phyloP scores from a whole-genome alignment of 1,140 invertebrate species.

The Capitella teleta region DNA sequence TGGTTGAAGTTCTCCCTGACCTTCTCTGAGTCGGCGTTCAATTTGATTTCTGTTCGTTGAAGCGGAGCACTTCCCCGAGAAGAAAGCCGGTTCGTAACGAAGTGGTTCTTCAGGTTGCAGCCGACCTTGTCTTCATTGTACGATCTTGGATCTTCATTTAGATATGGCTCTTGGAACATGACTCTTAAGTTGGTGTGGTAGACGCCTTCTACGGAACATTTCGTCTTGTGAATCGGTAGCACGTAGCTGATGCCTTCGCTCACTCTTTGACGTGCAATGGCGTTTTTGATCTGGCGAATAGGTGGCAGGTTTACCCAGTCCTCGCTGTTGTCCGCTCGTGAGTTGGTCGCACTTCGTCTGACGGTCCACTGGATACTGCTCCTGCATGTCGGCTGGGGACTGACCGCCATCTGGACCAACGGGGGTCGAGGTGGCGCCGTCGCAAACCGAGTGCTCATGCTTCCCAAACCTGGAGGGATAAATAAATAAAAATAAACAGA shows the following conservation, averaged over 20 bases:
- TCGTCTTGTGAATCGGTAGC: constrained; percentile 29
- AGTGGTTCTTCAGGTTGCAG: constrained; percentile 25
- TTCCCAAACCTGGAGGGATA: too few relatives aligned
- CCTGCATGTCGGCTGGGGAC: too few relatives aligned
- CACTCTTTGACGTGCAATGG: constrained; percentile 24
- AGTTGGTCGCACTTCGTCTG: too few relatives aligned
- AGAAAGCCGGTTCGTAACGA: constrained; percentile 23
- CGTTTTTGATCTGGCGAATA: constrained; percentile 28
- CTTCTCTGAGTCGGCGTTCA: constrained; percentile 25
- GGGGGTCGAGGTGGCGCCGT: too few relatives aligned
- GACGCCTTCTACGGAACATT: constrained; percentile 26
- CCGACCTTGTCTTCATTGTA: constrained; percentile 24
- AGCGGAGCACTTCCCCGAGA: constrained; percentile 12
- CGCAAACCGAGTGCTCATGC: too few relatives aligned
- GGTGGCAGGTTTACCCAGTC: constrained; percentile 22
- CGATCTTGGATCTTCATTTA: constrained; percentile 13
- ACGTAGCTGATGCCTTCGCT: constrained; percentile 30
- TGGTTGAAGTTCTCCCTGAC: constrained; percentile 16
- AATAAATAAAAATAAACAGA: too few relatives aligned
- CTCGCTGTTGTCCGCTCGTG: too few relatives aligned
- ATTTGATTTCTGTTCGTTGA: constrained; percentile 4
- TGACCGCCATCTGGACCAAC: too few relatives aligned
- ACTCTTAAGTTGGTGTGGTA: constrained; percentile 28
- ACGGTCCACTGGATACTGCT: too few relatives aligned
- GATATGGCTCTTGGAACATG: constrained; percentile 33